Conservation (phyloP, 1,140 invertebrate species). For the Mylabris phalerata region DNA sequence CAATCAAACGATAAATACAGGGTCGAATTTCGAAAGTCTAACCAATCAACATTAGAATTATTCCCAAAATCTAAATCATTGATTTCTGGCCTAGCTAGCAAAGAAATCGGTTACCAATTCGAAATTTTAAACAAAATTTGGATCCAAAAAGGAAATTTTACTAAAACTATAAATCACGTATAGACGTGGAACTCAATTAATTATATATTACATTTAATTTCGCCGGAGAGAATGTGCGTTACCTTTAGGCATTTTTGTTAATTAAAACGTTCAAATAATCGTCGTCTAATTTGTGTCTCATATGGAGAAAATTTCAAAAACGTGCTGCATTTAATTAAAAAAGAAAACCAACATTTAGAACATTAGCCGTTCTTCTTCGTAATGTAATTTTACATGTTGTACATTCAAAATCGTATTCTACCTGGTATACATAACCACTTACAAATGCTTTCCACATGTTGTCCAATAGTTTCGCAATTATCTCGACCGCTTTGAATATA, state of each 20-base stretch:
- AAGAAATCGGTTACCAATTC: too few relatives aligned
- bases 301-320: conserved; percentile 25
- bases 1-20: not conserved
- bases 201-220: too few relatives aligned
- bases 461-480: conserved; percentile 43
- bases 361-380: conserved; percentile 15
- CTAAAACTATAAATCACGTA: too few relatives aligned
- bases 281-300: conserved; percentile 12
- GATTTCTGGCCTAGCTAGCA: too few relatives aligned
- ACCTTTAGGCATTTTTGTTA: too few relatives aligned
- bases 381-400: conserved; percentile 20
- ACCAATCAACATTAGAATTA: too few relatives aligned
- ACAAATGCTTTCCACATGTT: conserved; percentile 42
- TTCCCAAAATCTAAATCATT: too few relatives aligned
- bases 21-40: not conserved
- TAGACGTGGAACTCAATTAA: too few relatives aligned
- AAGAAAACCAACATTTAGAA: not conserved
- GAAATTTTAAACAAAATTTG: too few relatives aligned
- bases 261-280: too few relatives aligned
- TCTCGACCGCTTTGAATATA: conserved; percentile 29
- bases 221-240: too few relatives aligned
- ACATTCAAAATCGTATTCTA: conserved; percentile 22
- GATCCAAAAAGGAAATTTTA: too few relatives aligned
- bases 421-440: conserved; percentile 34
- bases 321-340: conserved; percentile 27